A percentile compares a stretch with the other conserved stretches of the same genome.
Evolutionary conservation across 1,140 invertebrate species (phyloP).

Genomic region (Drosophila aff.): DNA sequence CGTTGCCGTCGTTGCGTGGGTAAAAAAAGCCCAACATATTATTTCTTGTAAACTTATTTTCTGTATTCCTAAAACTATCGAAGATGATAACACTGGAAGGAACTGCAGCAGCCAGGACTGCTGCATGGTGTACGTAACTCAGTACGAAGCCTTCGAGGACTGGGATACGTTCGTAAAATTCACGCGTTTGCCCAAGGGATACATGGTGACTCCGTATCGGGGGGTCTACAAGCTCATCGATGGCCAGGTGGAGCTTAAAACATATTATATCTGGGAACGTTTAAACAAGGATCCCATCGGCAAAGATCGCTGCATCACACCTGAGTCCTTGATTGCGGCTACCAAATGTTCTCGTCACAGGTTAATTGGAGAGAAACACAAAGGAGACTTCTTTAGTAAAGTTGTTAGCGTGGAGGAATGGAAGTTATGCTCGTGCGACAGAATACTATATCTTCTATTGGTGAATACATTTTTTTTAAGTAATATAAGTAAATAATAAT

Average conservation of each 20-base stretch:
- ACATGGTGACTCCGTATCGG: constrained; percentile 15
- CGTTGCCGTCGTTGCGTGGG: constrained; percentile 25
- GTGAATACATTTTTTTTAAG: not conserved
- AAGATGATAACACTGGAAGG: constrained; percentile 3
- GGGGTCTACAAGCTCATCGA: constrained; percentile 31
- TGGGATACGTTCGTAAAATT: constrained; percentile 5
- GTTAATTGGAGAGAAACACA: not conserved
- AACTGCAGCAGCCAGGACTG: constrained; percentile 13
- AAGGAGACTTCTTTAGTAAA: rapidly evolving
- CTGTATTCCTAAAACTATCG: too few relatives aligned
- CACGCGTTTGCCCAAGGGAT: not conserved
- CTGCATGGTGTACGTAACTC: constrained; percentile 18
- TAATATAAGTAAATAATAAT: too few relatives aligned
- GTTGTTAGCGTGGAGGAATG: not conserved
- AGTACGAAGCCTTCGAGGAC: not conserved
- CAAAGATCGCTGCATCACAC: not conserved
- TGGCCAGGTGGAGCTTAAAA: constrained; percentile 20
- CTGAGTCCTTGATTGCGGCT: not conserved
- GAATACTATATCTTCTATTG: constrained; percentile 11
- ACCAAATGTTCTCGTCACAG: not conserved
- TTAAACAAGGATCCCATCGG: not conserved
- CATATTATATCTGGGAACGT: not conserved
- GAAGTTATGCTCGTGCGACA: not conserved
- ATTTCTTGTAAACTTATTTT: not conserved
- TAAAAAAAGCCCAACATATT: not conserved